phyloP scores from a whole-genome alignment of 2,888 invertebrate genomes.

The Oegoconia quadripuncta region DNA sequence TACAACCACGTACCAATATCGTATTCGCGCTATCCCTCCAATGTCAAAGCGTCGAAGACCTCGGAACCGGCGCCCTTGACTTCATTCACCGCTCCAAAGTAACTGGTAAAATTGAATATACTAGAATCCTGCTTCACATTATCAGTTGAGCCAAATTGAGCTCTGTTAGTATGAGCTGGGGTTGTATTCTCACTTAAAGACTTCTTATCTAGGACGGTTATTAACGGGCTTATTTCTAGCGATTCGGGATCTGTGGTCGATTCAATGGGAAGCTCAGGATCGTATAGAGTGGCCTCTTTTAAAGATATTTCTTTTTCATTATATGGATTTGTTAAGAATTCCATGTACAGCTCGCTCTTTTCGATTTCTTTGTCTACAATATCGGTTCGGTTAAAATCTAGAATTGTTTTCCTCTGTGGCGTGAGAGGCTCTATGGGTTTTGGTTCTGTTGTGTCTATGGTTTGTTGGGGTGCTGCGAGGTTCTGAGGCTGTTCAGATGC shows the following conservation, averaged over 20 bases:
- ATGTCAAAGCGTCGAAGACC: slow-evolving; percentile 73
- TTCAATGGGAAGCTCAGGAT: slow-evolving; percentile 41
- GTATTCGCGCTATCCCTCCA: slow-evolving; percentile 63
- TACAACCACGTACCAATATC: slow-evolving; percentile 64
- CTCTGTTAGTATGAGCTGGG: slow-evolving; percentile 60
- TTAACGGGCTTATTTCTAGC: slow-evolving; percentile 28
- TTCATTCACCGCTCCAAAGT: slow-evolving; percentile 78
- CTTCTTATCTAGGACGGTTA: slow-evolving; percentile 43
- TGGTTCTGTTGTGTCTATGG: slow-evolving; percentile 5
- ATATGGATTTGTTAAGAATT: slow-evolving; percentile 79
- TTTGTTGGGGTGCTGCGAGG: slow-evolving; percentile 13
- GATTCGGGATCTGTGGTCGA: slow-evolving; percentile 18
- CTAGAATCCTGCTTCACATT: slow-evolving; percentile 60
- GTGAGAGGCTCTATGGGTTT: slow-evolving; percentile 26
- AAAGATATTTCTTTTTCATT: slow-evolving; percentile 51
- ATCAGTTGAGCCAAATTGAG: slow-evolving; percentile 68
- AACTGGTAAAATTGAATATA: slow-evolving; percentile 82
- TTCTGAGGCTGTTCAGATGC: slow-evolving; percentile 12
- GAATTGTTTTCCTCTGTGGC: slow-evolving; percentile 15
- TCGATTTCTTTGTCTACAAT: slow-evolving; percentile 21
- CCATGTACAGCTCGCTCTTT: slow-evolving; percentile 68
- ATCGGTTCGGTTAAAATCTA: slow-evolving; percentile 11
- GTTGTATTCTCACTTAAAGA: slow-evolving; percentile 65
- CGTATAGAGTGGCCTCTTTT: slow-evolving; percentile 50
- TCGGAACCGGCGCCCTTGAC: slow-evolving; percentile 79